phyloP scores from a whole-genome alignment of 23 tunicate species.

The Pegea sp. region DNA sequence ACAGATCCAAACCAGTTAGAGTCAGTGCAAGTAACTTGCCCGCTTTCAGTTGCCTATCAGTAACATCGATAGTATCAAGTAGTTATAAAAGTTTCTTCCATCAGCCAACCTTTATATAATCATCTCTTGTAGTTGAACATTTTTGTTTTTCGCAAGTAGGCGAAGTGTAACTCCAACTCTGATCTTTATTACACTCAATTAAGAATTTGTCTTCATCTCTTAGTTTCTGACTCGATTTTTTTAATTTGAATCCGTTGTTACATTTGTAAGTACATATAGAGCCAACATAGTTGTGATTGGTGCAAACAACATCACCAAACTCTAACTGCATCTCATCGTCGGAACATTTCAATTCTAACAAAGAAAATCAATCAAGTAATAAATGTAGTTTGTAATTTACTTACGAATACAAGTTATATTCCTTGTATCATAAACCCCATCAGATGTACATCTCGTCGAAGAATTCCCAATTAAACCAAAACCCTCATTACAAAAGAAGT shows the following conservation, averaged over 20 bases:
- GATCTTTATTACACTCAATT: too few relatives aligned
- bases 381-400: not conserved
- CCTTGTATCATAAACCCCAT: slow-evolving; percentile 9
- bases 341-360: slow-evolving; percentile 9
- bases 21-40: slow-evolving; percentile 33
- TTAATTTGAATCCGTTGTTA: slow-evolving; percentile 5
- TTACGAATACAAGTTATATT: slow-evolving; percentile 20
- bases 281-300: slow-evolving; percentile 7
- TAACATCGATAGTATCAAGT: too few relatives aligned
- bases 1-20: slow-evolving; percentile 21
- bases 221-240: not conserved
- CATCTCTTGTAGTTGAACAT: too few relatives aligned
- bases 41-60: slow-evolving; percentile 9
- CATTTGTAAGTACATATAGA: slow-evolving; percentile 14
- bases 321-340: not conserved
- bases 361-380: too few relatives aligned
- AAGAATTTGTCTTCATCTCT: too few relatives aligned
- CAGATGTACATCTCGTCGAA: slow-evolving; percentile 9
- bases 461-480: slow-evolving; percentile 8
- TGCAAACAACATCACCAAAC: slow-evolving; percentile 6
- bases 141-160: too few relatives aligned
- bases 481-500: slow-evolving; percentile 12
- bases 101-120: too few relatives aligned
- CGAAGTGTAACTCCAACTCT: slow-evolving; percentile 14
- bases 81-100: too few relatives aligned